Evolutionary conservation across 2,113 vertebrate species (phyloP).

Genomic region (Cisticola juncidis): DNA sequence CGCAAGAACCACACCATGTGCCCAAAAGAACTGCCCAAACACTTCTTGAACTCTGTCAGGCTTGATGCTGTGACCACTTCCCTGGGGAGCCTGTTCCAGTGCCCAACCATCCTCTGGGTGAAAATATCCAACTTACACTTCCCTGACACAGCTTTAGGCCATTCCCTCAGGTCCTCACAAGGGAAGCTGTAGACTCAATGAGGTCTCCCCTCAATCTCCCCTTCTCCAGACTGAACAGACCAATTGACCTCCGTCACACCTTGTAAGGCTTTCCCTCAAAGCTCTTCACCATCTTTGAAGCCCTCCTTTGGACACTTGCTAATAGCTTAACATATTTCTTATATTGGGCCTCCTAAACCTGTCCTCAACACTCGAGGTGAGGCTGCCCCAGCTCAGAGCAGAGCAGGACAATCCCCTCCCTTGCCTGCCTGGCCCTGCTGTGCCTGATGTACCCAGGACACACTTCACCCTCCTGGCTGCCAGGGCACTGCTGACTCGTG

Average conservation of each 20-base stretch:
- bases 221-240: neutral
- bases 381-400: fast-evolving
- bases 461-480: fast-evolving
- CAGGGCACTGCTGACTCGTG: neutral
- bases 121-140: neutral
- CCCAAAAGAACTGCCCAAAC: neutral
- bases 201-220: neutral
- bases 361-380: neutral
- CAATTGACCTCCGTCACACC: neutral
- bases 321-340: fast-evolving
- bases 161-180: neutral
- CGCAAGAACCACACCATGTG: neutral
- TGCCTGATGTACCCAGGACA: neutral
- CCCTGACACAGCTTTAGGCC: neutral
- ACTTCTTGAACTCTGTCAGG: neutral
- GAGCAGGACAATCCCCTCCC: neutral
- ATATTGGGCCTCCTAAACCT: fast-evolving
- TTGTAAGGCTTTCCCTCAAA: neutral
- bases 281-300: neutral
- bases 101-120: neutral
- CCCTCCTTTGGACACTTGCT: neutral
- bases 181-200: neutral
- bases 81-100: neutral
- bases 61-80: neutral
- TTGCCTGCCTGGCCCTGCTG: fast-evolving